Percentiles rank a stretch among this genome's conserved stretches.
These are phyloP conservation scores for Drosophila pallidifrons DNA, from an alignment of 1,140 invertebrate genomes.

Conservation along the genomic window DNA sequence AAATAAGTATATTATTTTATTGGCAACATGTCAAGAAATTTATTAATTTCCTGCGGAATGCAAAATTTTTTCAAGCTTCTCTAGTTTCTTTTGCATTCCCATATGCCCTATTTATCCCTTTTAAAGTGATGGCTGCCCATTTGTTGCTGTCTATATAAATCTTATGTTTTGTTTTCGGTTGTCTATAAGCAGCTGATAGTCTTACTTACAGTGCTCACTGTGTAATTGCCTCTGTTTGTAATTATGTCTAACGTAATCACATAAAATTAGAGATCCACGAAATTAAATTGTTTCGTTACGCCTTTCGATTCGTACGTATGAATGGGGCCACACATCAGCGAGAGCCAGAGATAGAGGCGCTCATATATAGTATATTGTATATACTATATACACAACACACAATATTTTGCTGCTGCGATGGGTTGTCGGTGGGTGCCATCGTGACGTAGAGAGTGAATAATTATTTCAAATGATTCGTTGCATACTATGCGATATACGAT, in stretches of 20 bases:
- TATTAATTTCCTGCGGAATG: conserved; percentile 7
- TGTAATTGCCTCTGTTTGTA: conserved; percentile 36
- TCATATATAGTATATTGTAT: conserved; percentile 20
- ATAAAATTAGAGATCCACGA: conserved; percentile 61
- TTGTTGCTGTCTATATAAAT: conserved; percentile 29
- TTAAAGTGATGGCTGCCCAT: conserved; percentile 37
- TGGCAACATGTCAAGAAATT: conserved; percentile 12
- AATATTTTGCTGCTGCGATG: neutral
- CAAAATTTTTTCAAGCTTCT: conserved; percentile 4
- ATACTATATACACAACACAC: neutral
- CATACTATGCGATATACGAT: neutral
- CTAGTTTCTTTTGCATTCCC: neutral
- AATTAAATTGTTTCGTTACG: conserved; percentile 76
- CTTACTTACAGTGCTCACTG: conserved; percentile 1
- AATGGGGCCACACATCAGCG: conserved; percentile 15
- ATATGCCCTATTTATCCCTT: neutral
- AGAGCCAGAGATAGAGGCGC: neutral
- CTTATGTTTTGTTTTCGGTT: conserved; percentile 1
- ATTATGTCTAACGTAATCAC: conserved; percentile 65
- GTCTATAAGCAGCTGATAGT: neutral
- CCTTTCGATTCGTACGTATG: conserved; percentile 50
- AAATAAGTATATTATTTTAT: neutral
- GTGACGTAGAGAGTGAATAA: conserved; percentile 46
- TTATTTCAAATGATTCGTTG: conserved; percentile 33
- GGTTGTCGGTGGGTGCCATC: conserved; percentile 15